phyloP scores from a whole-genome alignment of 1,140 invertebrate species.

The Drosophila ambigua region DNA sequence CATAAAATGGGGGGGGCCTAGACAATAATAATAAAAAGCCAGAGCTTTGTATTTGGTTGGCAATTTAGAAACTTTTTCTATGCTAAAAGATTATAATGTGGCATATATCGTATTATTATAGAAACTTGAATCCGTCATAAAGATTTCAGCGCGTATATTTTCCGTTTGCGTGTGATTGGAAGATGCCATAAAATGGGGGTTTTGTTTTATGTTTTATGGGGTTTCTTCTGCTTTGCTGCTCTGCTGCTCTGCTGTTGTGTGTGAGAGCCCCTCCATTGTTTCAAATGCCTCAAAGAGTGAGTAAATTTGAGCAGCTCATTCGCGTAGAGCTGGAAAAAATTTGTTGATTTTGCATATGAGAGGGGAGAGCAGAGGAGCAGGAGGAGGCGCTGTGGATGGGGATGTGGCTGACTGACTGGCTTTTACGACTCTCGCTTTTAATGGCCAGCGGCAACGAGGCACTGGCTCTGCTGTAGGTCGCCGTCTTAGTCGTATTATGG shows the following conservation, averaged over 20 bases:
- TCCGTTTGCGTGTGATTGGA: conserved; percentile 58
- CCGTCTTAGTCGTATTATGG: conserved; percentile 55
- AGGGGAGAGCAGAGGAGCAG: conserved; percentile 24
- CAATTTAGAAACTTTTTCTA: conserved; percentile 54
- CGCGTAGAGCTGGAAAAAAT: conserved; percentile 27
- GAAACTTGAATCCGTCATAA: conserved; percentile 71
- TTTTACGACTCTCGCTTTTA: conserved; percentile 81
- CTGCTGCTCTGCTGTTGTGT: conserved; percentile 19
- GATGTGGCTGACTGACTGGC: conserved; percentile 13
- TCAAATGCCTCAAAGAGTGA: conserved; percentile 54
- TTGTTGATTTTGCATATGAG: conserved; percentile 77
- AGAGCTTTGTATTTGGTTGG: conserved; percentile 41
- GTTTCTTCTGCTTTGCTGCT: background rate
- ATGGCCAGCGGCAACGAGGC: conserved; percentile 44
- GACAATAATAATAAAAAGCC: conserved; percentile 64
- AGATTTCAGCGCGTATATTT: conserved; percentile 64
- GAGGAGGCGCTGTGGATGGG: no score
- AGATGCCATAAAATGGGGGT: conserved; percentile 59
- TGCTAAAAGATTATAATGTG: conserved; percentile 42
- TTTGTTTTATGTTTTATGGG: conserved; percentile 35
- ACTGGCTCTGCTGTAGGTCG: conserved; percentile 73
- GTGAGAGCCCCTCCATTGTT: conserved; percentile 65
- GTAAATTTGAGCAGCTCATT: conserved; percentile 60
- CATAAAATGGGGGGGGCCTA: conserved; percentile 32
- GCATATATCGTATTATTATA: conserved; percentile 55